Evolutionary conservation across 2,113 vertebrate genomes (phyloP), one percentile per base, ranked within the genome.

Genomic region (Eleginops maclovinus): DNA sequence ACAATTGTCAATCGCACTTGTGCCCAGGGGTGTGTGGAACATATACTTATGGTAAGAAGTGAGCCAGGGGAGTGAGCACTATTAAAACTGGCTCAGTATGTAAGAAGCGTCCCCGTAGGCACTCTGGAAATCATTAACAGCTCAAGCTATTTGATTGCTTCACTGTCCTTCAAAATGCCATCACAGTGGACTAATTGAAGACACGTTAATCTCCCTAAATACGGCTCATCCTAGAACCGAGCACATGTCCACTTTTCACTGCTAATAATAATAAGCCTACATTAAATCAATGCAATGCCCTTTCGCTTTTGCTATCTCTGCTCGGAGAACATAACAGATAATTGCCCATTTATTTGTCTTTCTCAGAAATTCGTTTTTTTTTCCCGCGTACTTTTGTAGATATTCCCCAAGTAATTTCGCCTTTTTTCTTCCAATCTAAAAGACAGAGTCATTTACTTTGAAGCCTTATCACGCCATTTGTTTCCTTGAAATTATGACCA

Each of bases 91-190:
- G 58, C 85, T 87, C 63, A 44, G 61, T 64, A 13, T 82, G 82
- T 82, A 40, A 69, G 71, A 80, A 67, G 67, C 24, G 15, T 83
- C 75, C 86, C 77, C 54, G 62, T 10, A 71, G 76, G 89, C 75
- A 31, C 75, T 67, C 31, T 66, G 84, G 54, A 75, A 83, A 86
- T 86, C 86, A 88, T 86, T 89, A 87, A 17, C 79, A 75, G 77
- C 85, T 67, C 67, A 64, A 68, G 77, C 67, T 69, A 75, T 87
- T 88, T 90, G 86, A 93, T 91, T 89, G 77, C 85, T 71, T 74
- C 82, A 66, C 87, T 85, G 88, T 91, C 90, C 91, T 90, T 91
- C 87, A 82, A 61, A 88, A 82, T 31, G 62, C 67, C 82, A 75
- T 90, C 84, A 80, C 70, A 51, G 75, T 59, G 6, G 47, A 47